These are phyloP conservation scores for Microchirus variegatus DNA, from an alignment of 2,797 vertebrate genomes.

Conservation along the genomic window DNA sequence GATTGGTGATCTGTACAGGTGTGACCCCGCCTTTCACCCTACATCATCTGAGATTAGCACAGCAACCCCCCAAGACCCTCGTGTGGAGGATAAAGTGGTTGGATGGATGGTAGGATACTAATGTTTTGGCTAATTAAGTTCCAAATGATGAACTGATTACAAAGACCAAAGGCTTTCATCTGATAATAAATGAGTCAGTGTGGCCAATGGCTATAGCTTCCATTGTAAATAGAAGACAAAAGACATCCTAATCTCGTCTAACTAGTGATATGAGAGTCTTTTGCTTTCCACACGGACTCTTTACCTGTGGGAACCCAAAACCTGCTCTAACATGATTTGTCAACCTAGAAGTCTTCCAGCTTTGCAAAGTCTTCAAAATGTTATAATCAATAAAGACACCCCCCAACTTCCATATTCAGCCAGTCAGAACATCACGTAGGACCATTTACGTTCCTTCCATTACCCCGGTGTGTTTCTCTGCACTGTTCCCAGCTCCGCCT, in stretches of 20 bases:
- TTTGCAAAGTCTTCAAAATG: not conserved
- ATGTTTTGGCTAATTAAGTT: too few relatives aligned
- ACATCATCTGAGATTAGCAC: too few relatives aligned
- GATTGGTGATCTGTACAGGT: too few relatives aligned
- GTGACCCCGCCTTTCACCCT: too few relatives aligned
- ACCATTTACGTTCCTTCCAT: conserved; percentile 17
- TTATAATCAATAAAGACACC: not conserved
- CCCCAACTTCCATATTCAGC: not conserved
- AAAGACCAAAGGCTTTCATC: too few relatives aligned
- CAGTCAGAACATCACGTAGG: not conserved
- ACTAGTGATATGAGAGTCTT: not conserved
- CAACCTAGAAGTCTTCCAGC: not conserved
- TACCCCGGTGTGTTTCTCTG: conserved; percentile 23
- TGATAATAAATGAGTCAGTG: too few relatives aligned
- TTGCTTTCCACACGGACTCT: not conserved
- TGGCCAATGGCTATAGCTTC: not conserved
- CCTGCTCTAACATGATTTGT: not conserved
- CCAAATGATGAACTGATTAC: too few relatives aligned
- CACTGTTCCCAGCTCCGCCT: conserved; percentile 17
- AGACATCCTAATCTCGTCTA: too few relatives aligned
- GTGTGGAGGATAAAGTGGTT: too few relatives aligned
- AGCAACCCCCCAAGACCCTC: too few relatives aligned
- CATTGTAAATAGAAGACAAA: too few relatives aligned
- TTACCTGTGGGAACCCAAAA: not conserved
- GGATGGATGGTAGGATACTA: too few relatives aligned